phyloP scores from a whole-genome alignment of 2,888 invertebrate genomes.

The Eremobia ochroleuca region DNA sequence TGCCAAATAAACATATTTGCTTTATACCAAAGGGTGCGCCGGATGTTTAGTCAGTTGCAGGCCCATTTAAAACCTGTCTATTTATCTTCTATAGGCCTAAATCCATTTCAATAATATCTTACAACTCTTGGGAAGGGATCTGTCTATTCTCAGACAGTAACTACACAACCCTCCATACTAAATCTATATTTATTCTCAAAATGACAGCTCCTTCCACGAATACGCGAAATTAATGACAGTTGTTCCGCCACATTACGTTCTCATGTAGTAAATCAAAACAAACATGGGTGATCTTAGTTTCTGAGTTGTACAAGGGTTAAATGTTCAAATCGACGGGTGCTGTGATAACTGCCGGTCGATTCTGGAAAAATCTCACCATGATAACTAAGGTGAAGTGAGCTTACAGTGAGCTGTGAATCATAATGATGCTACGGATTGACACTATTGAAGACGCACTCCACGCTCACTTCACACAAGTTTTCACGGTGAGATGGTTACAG shows the following conservation, averaged over 20 bases:
- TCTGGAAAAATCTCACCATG: too few relatives aligned
- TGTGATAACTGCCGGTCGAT: not conserved
- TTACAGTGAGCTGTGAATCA: too few relatives aligned
- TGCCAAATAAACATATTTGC: not conserved
- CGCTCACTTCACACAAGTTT: too few relatives aligned
- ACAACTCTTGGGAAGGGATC: conserved; percentile 5
- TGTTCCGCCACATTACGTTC: conserved; percentile 44
- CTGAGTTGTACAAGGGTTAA: not conserved
- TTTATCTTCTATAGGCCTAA: not conserved
- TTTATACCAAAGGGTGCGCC: not conserved
- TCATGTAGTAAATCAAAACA: conserved; percentile 57
- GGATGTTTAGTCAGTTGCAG: not conserved
- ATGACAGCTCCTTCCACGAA: conserved; percentile 52
- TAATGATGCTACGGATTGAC: too few relatives aligned
- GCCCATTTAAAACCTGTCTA: not conserved
- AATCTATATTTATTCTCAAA: conserved; percentile 56
- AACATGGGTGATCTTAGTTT: conserved; percentile 40
- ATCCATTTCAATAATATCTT: conserved; percentile 11
- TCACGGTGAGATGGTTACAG: too few relatives aligned
- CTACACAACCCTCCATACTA: conserved; percentile 53
- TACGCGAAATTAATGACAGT: conserved; percentile 54
- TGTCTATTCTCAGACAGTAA: conserved; percentile 43
- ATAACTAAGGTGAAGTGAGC: too few relatives aligned
- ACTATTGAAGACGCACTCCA: too few relatives aligned
- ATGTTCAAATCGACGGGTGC: not conserved